Percentiles rank a stretch among this genome's conserved stretches.
phyloP scores from a whole-genome alignment of 2,888 invertebrate genomes.

The Galeopsomyia nigrocyanea region DNA sequence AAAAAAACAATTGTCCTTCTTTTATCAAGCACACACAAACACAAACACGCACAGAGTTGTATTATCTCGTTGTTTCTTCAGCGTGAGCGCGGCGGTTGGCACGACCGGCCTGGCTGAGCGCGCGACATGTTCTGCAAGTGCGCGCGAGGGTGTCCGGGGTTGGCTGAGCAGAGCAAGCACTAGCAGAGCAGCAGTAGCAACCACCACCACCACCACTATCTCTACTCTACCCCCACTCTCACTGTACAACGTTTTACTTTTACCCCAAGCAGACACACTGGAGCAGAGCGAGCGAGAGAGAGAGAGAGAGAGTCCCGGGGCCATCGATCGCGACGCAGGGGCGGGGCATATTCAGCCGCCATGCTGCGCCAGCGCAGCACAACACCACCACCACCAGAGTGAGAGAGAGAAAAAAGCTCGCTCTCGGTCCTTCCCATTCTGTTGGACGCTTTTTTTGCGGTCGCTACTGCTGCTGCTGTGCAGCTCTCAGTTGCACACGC shows the following conservation, averaged over 20 bases:
- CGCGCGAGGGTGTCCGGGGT: slow-evolving; percentile 52
- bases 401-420: not conserved
- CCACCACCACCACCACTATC: too few species aligned
- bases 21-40: too few species aligned
- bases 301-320: not conserved
- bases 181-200: not conserved
- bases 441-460: slow-evolving; percentile 40
- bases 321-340: not conserved
- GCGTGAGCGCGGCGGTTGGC: slow-evolving; percentile 27
- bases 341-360: too few species aligned
- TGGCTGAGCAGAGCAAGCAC: not conserved
- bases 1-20: too few species aligned
- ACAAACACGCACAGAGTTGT: too few species aligned
- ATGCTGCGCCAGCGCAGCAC: too few species aligned
- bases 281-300: slow-evolving; percentile 47
- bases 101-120: slow-evolving; percentile 61
- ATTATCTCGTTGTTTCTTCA: too few species aligned
- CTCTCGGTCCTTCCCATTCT: slow-evolving; percentile 50
- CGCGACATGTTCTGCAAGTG: slow-evolving; percentile 62
- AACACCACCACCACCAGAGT: slow-evolving; percentile 42
- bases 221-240: too few species aligned
- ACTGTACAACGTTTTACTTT: too few species aligned
- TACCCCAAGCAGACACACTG: too few species aligned
- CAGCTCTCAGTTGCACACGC: too few species aligned
- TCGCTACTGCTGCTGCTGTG: not conserved